Base-by-base conservation (phyloP, 1,140 invertebrate species). In the Asobara japonica region DNA sequence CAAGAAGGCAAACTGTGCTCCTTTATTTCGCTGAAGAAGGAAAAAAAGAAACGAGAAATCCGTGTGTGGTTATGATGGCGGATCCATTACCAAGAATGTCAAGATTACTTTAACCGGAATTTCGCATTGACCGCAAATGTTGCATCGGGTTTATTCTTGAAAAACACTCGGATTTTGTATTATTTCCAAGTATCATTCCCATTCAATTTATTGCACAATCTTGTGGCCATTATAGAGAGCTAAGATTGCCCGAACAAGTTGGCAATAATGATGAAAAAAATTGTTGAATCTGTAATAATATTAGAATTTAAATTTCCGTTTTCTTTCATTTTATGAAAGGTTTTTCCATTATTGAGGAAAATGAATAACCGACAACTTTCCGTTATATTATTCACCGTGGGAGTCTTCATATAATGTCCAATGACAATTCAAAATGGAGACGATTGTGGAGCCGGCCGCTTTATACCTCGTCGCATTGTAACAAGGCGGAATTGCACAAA, bases 401-500 rank as follows among this genome's bases (percentile, higher is more conserved):
- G 74, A 71, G 66, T 75, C 29, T 41, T 10, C 22, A 36, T 61
- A 69, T 56, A 31, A 70, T 31, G 69, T 45, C 45, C 41, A 60
- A 65, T 64, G 20, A 51, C 30, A 27, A 74, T 56, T 38, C 27
- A 69, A 64, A 41, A 72, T 66, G 66, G 61, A 48, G 71, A 56
- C 29, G 29, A 62, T 51, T 41, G 62, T 56, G 56, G 60, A 48
- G 31, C 65, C 72, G 69, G 38, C 72, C 60, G 75, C 76, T 77
- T 75, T 74, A 72, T 75, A 77, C 76, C 76, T 77, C 74, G 69
- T 64, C 56, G 71, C 67, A 60, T 70, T 72, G 41, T 73, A 79
- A 79, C 77, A 72, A 79, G 71, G 74, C 77, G 77, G 77, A 79
- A 79, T 79, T 79, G 71, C 62, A 76, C 76, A 77, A 79, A 78